Evolutionary conservation across 30 jellyfish, hydroid and myxozoan genomes (phyloP).

Genomic region (Hydractinia symbiolongicarpus): DNA sequence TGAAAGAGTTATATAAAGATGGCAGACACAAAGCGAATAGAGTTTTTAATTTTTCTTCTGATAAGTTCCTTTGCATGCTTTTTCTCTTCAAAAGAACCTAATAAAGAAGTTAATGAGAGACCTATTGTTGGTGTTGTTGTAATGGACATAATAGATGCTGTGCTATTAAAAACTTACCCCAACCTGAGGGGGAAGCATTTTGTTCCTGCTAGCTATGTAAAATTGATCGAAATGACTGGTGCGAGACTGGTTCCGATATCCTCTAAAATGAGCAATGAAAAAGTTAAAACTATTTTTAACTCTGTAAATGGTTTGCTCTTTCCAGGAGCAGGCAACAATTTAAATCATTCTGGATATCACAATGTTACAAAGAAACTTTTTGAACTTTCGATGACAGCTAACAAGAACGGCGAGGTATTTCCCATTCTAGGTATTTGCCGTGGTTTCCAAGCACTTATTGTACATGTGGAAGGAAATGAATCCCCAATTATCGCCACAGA

Average conservation of each 20-base stretch:
- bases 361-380: slow-evolving; percentile 26
- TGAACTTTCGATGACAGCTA: slow-evolving; percentile 42
- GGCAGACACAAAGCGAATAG: too few species aligned
- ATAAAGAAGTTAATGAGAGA: not conserved
- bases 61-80: too few species aligned
- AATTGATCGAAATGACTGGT: slow-evolving; percentile 78
- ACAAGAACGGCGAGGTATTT: slow-evolving; percentile 52
- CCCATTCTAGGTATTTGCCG: slow-evolving; percentile 84
- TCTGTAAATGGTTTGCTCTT: slow-evolving; percentile 55
- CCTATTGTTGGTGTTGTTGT: slow-evolving; percentile 70
- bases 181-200: slow-evolving; percentile 47
- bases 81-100: too few species aligned
- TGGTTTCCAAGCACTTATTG: slow-evolving; percentile 68
- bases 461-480: slow-evolving; percentile 22
- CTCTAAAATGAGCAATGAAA: slow-evolving; percentile 39
- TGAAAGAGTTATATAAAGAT: too few species aligned
- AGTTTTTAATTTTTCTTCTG: too few species aligned
- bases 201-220: slow-evolving; percentile 87
- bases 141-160: slow-evolving; percentile 54
- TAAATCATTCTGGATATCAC: slow-evolving; percentile 39
- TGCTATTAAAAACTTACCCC: slow-evolving; percentile 30
- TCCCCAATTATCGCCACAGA: slow-evolving; percentile 41
- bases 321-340: slow-evolving; percentile 76
- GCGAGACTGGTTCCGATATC: slow-evolving; percentile 82
- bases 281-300: slow-evolving; percentile 21